Evolutionary conservation across 2,113 vertebrate genomes (phyloP).

Genomic region (Okapia johnstoni): DNA sequence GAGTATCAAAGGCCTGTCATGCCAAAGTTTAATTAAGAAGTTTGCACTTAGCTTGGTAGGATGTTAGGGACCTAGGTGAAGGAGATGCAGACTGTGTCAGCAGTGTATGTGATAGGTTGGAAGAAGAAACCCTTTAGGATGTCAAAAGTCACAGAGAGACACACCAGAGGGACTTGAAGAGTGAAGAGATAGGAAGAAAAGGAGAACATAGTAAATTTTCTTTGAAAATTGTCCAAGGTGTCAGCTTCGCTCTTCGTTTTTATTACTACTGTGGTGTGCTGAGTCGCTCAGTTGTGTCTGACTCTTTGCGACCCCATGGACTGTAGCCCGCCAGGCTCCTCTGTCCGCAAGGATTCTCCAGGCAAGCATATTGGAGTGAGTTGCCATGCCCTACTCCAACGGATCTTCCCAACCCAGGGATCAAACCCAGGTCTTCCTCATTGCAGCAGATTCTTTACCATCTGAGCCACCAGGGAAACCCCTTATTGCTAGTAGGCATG

Average conservation of each 20-base stretch:
- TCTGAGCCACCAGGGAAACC: background rate
- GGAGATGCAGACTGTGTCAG: background rate
- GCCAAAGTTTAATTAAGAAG: background rate
- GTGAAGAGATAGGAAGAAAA: background rate
- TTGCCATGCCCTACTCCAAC: background rate
- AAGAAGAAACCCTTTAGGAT: background rate
- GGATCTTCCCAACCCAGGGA: background rate
- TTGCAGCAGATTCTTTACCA: background rate
- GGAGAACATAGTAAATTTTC: background rate
- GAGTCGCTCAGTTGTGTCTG: background rate
- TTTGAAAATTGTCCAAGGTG: background rate
- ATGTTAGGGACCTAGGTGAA: background rate
- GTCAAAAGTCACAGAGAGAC: background rate
- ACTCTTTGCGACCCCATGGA: background rate
- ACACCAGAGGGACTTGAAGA: background rate
- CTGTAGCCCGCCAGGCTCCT: background rate
- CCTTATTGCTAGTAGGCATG: background rate
- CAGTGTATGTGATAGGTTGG: background rate
- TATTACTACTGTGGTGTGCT: background rate
- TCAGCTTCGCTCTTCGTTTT: background rate
- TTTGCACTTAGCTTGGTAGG: background rate
- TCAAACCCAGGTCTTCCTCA: background rate
- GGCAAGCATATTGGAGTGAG: background rate
- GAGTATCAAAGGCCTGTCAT: background rate
- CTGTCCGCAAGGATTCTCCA: background rate